Conservation (phyloP, 2,113 vertebrate species). For the Grus americana region DNA sequence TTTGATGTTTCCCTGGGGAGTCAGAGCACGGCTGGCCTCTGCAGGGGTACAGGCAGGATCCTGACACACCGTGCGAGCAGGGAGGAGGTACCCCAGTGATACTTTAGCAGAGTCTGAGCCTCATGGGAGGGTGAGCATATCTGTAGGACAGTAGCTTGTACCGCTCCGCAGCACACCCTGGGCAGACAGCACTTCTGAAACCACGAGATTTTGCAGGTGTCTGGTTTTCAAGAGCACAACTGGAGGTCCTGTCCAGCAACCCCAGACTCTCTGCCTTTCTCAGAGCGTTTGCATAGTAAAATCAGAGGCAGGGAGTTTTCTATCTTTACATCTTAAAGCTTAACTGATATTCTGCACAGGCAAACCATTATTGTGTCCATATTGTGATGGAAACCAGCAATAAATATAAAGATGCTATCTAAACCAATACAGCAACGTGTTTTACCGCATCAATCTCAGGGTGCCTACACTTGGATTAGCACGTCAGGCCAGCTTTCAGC, state of each 20-base stretch:
- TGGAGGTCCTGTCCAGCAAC: not conserved
- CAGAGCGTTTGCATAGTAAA: not conserved
- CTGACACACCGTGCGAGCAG: fast-evolving
- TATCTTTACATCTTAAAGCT: not conserved
- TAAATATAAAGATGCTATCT: not conserved
- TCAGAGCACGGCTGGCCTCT: not conserved
- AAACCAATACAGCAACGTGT: fast-evolving
- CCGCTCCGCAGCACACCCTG: not conserved
- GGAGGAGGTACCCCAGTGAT: not conserved
- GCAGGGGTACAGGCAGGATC: not conserved
- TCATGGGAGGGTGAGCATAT: not conserved
- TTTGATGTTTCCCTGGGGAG: not conserved
- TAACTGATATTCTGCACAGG: not conserved
- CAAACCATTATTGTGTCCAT: not conserved
- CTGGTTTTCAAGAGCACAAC: not conserved
- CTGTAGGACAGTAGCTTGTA: fast-evolving
- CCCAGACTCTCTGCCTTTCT: not conserved
- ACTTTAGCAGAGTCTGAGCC: fast-evolving
- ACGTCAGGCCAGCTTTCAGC: not conserved
- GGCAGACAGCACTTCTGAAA: not conserved
- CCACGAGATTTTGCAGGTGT: not conserved
- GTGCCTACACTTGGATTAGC: not conserved
- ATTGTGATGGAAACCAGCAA: not conserved
- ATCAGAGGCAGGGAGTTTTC: not conserved
- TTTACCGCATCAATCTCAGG: not conserved